A percentile compares a stretch with the other conserved stretches of the same genome.
Conservation (phyloP, 1,140 invertebrate species). For the Hyles vespertilio region DNA sequence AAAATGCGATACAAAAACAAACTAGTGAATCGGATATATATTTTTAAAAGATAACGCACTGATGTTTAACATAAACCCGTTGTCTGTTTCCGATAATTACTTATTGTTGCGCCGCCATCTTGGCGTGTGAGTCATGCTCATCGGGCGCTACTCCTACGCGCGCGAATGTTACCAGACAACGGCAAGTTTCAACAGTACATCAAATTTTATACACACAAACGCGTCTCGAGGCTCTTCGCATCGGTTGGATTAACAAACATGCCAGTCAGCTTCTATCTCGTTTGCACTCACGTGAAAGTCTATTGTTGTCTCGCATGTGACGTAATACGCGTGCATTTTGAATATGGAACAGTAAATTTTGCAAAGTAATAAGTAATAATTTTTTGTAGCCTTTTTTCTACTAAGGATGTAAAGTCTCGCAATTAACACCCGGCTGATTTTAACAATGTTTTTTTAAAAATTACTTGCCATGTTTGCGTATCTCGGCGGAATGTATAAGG, state of each 20-base stretch:
- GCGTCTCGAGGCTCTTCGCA: slow-evolving; percentile 10
- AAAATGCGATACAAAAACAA: no score
- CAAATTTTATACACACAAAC: slow-evolving; percentile 29
- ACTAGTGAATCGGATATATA: neutral
- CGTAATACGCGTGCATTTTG: no score
- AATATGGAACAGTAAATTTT: no score
- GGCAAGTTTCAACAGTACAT: slow-evolving; percentile 27
- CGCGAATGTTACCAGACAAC: slow-evolving; percentile 20
- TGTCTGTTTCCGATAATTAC: slow-evolving; percentile 30
- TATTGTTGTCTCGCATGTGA: slow-evolving; percentile 17
- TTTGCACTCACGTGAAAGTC: slow-evolving; percentile 10
- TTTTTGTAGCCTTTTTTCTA: no score
- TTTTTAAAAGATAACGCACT: slow-evolving; percentile 2
- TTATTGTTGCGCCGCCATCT: slow-evolving; percentile 33
- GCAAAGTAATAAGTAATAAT: no score
- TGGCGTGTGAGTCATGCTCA: slow-evolving; percentile 24
- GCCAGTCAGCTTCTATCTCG: slow-evolving; percentile 15
- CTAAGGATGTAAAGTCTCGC: no score
- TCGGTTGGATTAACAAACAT: slow-evolving; percentile 21
- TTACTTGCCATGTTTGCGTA: no score
- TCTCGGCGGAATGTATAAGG: no score
- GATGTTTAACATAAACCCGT: slow-evolving; percentile 8
- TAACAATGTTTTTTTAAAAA: no score
- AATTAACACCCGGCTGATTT: no score
- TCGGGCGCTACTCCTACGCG: slow-evolving; percentile 26